Base-by-base conservation (phyloP, 1,140 invertebrate species). In the Hyposmocoma kahamanoa region DNA sequence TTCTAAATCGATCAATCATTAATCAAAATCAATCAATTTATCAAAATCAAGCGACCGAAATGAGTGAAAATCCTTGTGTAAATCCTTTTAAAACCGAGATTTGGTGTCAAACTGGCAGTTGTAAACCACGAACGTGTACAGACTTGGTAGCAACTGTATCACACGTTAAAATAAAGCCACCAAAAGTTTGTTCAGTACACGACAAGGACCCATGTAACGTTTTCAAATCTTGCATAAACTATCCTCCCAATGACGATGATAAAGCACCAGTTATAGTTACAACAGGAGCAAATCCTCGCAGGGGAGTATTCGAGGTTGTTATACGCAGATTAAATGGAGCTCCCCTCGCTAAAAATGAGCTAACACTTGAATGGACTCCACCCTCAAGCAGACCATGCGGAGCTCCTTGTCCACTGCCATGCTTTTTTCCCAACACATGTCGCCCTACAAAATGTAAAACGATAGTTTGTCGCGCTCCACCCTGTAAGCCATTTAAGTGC, bases 321-420 rank as follows among this genome's bases (percentile, higher is more conserved):
- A 72, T 84, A 42, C 63, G 81, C 30, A 75, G 59, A 53, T 56
- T 82, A 20, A 78, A 61, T 18, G 81, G 81, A 32, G 73, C 78
- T 10, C 78, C 78, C 10, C 56, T 84, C n/a, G 81, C 78, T 15
- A 79, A 49, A 55, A 82, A 84, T 47, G 81, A 84, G 57, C 54
- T 84, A 13, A 74, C 83, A 70, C 49, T 84, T 44, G 81, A 84
- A 55, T 84, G 81, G 81, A 76, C 73, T 18, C 81, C 78, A 18
- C 79, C 81, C n/a, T 26, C 24, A 6, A 17, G 19, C 19, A 20
- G 1, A 21, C 9, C 18, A 21, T 6, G 6, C 11, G 6, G 6
- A 28, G 19, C 18, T 20, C 19, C 38, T 2, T 41, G 38, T 21
- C 22, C 22, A 24, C 10, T 10, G 2, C 11, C 9, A 11, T 13